phyloP scores from a whole-genome alignment of 1,140 invertebrate genomes.

The Pseudomyrmex sp. region DNA sequence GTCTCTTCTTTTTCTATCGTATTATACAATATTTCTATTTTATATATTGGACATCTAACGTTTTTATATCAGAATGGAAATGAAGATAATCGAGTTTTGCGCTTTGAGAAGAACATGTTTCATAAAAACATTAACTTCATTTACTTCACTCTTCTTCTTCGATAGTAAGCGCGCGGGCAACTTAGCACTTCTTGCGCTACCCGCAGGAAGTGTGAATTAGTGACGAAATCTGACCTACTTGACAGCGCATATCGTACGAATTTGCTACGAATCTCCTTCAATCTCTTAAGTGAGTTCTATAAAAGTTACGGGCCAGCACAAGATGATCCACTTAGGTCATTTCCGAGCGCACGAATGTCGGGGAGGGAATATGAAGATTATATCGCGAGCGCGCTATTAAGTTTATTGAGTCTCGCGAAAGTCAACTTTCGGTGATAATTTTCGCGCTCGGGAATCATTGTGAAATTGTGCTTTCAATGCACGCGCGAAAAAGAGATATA shows the following conservation, averaged over 20 bases:
- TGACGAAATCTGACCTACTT: conserved; percentile 66
- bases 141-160: conserved; percentile 38
- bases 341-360: not conserved
- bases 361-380: not conserved
- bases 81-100: not conserved
- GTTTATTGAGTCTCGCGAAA: not conserved
- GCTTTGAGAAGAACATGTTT: not conserved
- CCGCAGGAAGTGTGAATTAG: conserved; percentile 65
- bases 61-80: too few relatives aligned
- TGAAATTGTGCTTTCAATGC: not conserved
- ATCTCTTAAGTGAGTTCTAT: conserved; percentile 35
- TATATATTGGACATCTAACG: too few relatives aligned
- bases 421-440: not conserved
- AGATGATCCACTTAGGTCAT: conserved; percentile 22
- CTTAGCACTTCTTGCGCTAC: conserved; percentile 49
- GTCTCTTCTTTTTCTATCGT: too few relatives aligned
- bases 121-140: conserved; percentile 24
- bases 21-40: too few relatives aligned
- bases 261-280: conserved; percentile 36
- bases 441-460: not conserved
- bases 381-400: not conserved
- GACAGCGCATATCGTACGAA: conserved; percentile 17
- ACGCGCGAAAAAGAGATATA: too few relatives aligned
- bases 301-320: not conserved
- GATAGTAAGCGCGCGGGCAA: conserved; percentile 1